phyloP scores from a whole-genome alignment of 2,797 vertebrate genomes.

The Babyrousa celebensis region DNA sequence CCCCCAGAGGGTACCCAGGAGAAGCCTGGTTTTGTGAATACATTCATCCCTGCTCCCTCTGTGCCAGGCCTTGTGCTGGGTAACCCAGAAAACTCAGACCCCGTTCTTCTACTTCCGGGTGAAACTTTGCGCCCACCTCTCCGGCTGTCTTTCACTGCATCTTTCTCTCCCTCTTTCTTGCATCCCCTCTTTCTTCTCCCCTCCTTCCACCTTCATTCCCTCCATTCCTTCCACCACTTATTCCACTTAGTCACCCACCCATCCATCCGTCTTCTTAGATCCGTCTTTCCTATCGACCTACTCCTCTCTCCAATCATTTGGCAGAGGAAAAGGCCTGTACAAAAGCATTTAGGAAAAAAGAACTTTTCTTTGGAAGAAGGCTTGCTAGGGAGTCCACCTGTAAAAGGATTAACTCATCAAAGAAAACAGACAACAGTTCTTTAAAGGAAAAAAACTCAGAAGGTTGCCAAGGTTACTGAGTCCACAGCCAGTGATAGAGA shows the following conservation, averaged over 20 bases:
- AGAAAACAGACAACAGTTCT: background rate
- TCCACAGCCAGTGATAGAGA: background rate
- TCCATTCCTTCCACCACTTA: background rate
- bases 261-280: background rate
- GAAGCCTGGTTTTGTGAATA: background rate
- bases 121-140: background rate
- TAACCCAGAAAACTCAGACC: background rate
- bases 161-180: too few species aligned
- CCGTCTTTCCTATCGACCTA: background rate
- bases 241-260: background rate
- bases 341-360: conserved; percentile 19
- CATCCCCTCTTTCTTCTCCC: background rate
- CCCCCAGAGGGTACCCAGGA: background rate
- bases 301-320: background rate
- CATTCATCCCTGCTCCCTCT: background rate
- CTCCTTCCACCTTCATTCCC: background rate
- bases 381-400: background rate
- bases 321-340: background rate
- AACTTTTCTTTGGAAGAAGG: conserved; percentile 10
- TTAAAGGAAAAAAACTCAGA: conserved; percentile 2
- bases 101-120: background rate
- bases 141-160: background rate
- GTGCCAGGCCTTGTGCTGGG: background rate
- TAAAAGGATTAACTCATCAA: background rate
- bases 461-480: background rate